Evolutionary conservation across 2,888 invertebrate genomes (phyloP), one percentile per base, ranked within the genome.

Genomic region (Cetonia aurata): DNA sequence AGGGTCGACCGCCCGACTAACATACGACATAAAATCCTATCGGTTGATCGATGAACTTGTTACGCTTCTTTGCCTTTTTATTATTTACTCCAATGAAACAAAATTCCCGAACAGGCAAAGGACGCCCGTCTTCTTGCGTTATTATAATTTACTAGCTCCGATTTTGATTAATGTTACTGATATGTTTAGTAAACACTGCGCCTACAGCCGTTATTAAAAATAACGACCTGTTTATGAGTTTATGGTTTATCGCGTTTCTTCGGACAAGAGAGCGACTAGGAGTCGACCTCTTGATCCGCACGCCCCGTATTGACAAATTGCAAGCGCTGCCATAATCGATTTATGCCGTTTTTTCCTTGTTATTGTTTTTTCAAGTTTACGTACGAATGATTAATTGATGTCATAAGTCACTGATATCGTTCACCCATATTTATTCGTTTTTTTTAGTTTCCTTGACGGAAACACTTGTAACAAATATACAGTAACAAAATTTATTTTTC

Each of bases 221-320:
- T 31, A 55, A n/a, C n/a, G 55, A 55, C 33, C 33, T 37, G 55
- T 55, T 55, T 55, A 55, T 33, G 13, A 55, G 13, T 55, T 55
- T 55, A 25, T 19, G n/a, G 53, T 53, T 55, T 55, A 55, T 55
- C 13, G 33, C 55, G 55, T 1, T 37, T 55, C 55, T 55, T 55
- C n/a, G 33, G 55, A 33, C 31, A 13, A 33, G 13, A 37, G 9
- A 37, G 8, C 37, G 37, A 37, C 4, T 9, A 37, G 9, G 37
- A 37, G 10, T 3, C 37, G 37, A 31, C n/a, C 6, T 33, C 12
- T 55, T 55, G 55, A 55, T 33, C 55, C 33, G 13, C 33, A 13
- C 33, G 13, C 25, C 25, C 12, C 55, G 31, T n/a, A 12, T 13
- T 55, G 55, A 55, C 55, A 55, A 55, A 55, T 55, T 55, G 33